Evolutionary conservation across 2,888 invertebrate species (phyloP), one percentile per base, ranked within the genome.

Genomic region (Perizoma flavofasciatum): DNA sequence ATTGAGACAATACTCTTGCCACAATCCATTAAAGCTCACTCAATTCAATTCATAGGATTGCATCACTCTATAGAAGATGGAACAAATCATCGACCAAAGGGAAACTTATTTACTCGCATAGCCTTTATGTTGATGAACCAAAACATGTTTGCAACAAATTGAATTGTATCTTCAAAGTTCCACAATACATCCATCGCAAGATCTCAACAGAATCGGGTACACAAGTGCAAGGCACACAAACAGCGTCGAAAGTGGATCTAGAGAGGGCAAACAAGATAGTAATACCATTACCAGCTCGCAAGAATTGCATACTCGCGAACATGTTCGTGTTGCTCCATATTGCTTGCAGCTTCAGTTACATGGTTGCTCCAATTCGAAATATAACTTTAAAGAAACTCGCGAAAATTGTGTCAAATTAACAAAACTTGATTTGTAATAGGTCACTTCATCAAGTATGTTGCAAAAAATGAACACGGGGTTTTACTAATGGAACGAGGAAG

Each of bases 161-260:
- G 46, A 54, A 55, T 43, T 55, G 34, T 49, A 50, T 32, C 45
- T 51, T 11, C 45, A 49, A 55, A 33, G 45, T 55, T 55, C 10
- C 54, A 62, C 61, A 56, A 62, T 62, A 51, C 63, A 64, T 63
- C 52, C 52, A n/a, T 51, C 52, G 49, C 43, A 32, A 55, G 58
- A 64, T 58, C 60, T 58, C 61, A 69, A 61, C 62, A 66, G 58
- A 63, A 63, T 56, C 66, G 63, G 50, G 56, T 59, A 51, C 40
- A 62, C 61, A 59, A 71, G 68, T 64, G 68, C 59, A 66, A 65
- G 57, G 66, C 67, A 68, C 61, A 68, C 68, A 66, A 67, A 67
- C 66, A 65, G 50, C 67, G 64, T 66, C 47, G 64, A 66, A 69
- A 68, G 63, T 68, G 65, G 65, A 67, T 67, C 59, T 61, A 54